These are phyloP conservation scores for Cephalopholis sonnerati DNA, from an alignment of 2,113 vertebrate genomes.

Conservation along the genomic window DNA sequence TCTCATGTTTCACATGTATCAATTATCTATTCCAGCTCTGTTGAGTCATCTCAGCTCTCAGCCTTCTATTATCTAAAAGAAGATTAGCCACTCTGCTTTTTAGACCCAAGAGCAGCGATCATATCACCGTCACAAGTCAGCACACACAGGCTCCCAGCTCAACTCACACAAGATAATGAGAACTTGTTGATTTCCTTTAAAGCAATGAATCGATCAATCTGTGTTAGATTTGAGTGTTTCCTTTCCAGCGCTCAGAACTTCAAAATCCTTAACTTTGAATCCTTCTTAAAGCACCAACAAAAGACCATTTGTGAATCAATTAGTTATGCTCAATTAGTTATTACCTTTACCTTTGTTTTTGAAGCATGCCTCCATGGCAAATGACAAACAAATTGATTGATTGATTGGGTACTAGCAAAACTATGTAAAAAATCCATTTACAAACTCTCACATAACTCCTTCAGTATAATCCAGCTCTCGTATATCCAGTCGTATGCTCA, in stretches of 20 bases:
- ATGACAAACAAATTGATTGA: no score
- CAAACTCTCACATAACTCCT: no score
- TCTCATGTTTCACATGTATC: not conserved
- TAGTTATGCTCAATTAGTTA: no score
- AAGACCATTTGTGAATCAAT: no score
- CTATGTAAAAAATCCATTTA: no score
- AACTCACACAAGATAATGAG: not conserved
- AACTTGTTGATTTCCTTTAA: not conserved
- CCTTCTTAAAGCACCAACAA: no score
- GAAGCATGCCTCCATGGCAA: no score
- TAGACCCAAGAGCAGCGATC: not conserved
- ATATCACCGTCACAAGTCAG: not conserved
- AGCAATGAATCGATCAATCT: not conserved
- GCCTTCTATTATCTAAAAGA: constrained; percentile 9
- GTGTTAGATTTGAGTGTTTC: no score
- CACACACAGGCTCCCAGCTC: not conserved
- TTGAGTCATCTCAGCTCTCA: constrained; percentile 20
- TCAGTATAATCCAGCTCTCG: no score
- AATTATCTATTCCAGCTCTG: not conserved
- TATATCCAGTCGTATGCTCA: no score
- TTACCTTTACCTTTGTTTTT: no score
- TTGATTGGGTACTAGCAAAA: no score
- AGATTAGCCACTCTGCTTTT: constrained; percentile 16
- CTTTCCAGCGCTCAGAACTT: not conserved
- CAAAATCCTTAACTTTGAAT: not conserved